These are phyloP conservation scores for Epinephelus lanceolatus DNA, from an alignment of 2,113 vertebrate species.

Conservation along the genomic window DNA sequence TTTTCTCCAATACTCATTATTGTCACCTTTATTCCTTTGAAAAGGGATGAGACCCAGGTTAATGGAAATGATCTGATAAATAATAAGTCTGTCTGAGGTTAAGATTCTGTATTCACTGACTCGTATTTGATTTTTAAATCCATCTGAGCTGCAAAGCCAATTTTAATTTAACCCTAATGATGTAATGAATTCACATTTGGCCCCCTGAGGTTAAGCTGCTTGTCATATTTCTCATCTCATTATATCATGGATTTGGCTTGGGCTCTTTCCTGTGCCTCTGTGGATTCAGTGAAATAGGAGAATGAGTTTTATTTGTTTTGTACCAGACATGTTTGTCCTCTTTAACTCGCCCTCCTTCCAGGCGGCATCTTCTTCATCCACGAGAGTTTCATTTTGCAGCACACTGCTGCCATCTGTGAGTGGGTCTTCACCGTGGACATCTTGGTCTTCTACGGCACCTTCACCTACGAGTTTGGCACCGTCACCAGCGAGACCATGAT, in stretches of 20 bases:
- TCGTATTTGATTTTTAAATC: neutral
- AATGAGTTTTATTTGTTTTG: neutral
- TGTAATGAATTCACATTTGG: neutral
- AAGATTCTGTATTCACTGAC: neutral
- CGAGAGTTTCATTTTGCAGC: constrained; percentile 90
- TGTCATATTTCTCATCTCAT: neutral
- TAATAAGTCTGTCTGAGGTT: neutral
- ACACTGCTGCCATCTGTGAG: constrained; percentile 92
- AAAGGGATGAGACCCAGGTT: neutral
- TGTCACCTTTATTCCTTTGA: neutral
- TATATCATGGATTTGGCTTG: neutral
- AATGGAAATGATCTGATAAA: neutral
- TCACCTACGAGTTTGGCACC: constrained; percentile 92
- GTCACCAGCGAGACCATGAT: constrained; percentile 91
- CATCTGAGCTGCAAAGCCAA: neutral
- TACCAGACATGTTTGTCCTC: constrained; percentile 47
- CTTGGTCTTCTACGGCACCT: constrained; percentile 93
- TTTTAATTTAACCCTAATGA: neutral
- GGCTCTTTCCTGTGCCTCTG: neutral
- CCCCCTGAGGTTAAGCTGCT: constrained; percentile 2
- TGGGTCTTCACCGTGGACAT: constrained; percentile 94
- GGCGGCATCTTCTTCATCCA: constrained; percentile 93
- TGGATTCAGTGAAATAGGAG: neutral
- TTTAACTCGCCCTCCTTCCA: constrained; percentile 76
- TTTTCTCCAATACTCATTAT: neutral